Evolutionary conservation across 2,797 vertebrate species (phyloP).

Genomic region (Oreochromis grahami): DNA sequence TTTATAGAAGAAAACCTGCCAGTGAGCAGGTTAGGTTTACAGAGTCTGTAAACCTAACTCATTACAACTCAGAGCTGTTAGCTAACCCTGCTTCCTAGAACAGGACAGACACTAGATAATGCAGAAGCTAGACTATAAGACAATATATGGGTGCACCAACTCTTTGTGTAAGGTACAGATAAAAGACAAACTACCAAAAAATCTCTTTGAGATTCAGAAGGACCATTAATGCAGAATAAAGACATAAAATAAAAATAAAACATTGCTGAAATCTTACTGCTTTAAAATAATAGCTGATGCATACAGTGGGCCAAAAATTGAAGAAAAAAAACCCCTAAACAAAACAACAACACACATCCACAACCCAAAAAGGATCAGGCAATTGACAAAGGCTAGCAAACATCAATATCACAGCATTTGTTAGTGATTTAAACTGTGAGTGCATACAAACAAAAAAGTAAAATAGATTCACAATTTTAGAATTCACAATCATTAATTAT

Average conservation of each 20-base stretch:
- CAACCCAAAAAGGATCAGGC: not conserved
- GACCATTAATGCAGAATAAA: not conserved
- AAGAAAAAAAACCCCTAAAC: not conserved
- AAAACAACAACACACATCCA: not conserved
- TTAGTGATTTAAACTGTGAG: not conserved
- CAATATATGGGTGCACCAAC: not conserved
- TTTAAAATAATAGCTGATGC: not conserved
- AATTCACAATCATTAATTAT: not conserved
- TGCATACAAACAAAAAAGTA: not conserved
- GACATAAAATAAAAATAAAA: not conserved
- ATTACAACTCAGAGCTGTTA: not conserved
- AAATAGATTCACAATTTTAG: not conserved
- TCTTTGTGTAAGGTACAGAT: not conserved
- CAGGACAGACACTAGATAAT: not conserved
- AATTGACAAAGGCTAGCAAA: not conserved
- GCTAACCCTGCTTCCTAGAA: not conserved
- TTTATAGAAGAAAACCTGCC: not conserved
- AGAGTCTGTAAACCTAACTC: not conserved
- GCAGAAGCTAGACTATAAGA: not conserved
- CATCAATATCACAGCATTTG: not conserved
- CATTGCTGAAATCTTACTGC: fast-evolving
- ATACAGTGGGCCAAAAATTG: not conserved
- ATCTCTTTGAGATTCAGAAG: not conserved
- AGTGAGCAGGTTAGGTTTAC: not conserved
- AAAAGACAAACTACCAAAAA: not conserved